Base-by-base conservation (phyloP, 2,888 invertebrate species). In the Archips crataeganus region DNA sequence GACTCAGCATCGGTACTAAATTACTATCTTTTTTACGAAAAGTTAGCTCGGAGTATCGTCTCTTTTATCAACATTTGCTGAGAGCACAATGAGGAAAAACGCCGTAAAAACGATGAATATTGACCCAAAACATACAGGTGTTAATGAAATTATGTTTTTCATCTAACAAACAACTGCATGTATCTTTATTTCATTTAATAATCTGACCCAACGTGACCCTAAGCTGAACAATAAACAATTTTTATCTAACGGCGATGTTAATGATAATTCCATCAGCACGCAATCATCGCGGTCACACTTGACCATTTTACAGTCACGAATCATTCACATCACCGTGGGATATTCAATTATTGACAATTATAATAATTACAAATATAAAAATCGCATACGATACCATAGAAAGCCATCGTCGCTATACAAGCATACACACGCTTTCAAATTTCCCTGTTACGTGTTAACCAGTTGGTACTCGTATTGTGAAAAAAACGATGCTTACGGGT, bases 371-470 rank as follows among this genome's bases (percentile, higher is more conserved):
- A 62, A 70, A 66, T 70, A 72, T 77, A 71, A 68, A 60, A 74
- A 74, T 73, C 73, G 67, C 73, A 64, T 69, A 67, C 78, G 79
- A 45, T 34, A 32, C 54, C 71, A 71, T 77, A 77, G 79, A 80
- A 78, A 79, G 79, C 71, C 71, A 75, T 77, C 77, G 71, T 71
- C 70, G 79, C 45, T 81, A 75, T 70, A 76, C 76, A 74, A 75
- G 54, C 67, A 77, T 73, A 79, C 76, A 77, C 77, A 67, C 79
- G 81, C 84, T 85, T 85, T 85, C 84, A 78, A 84, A 84, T 86
- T 85, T 85, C 85, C 81, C 85, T 79, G 71, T 69, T 76, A 81
- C 85, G 82, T 80, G 82, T 82, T 84, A 85, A 85, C 79, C 64
- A 76, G 69, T 66, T 42, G 63, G 70, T 72, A 23, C 23, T 23